phyloP scores from a whole-genome alignment of 2,113 vertebrate species.

The Onychostoma macrolepis region DNA sequence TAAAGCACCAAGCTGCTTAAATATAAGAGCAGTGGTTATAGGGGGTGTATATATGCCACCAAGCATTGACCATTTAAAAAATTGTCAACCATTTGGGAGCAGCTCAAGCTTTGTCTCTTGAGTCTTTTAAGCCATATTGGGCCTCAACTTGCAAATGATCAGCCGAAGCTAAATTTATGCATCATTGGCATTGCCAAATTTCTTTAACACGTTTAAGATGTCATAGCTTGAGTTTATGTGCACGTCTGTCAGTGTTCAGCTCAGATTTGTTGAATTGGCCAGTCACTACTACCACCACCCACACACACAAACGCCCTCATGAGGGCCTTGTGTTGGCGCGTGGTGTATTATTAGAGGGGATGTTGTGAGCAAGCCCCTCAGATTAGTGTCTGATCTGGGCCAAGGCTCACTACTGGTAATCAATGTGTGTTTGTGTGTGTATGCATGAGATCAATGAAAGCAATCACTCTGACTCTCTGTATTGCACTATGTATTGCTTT shows the following conservation, averaged over 20 bases:
- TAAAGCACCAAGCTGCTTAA: neutral
- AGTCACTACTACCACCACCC: neutral
- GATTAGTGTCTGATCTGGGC: constrained; percentile 54
- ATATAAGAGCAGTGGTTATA: neutral
- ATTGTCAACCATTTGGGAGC: neutral
- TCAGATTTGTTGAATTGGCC: constrained; percentile 10
- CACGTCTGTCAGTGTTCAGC: neutral
- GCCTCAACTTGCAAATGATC: constrained; percentile 7
- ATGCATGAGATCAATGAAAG: constrained; percentile 53
- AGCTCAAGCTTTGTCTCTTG: neutral
- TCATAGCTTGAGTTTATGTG: neutral
- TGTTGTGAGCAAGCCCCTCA: constrained; percentile 53
- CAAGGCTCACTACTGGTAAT: constrained; percentile 50
- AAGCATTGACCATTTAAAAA: neutral
- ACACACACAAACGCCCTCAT: neutral
- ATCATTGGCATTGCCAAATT: neutral
- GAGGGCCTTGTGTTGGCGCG: neutral
- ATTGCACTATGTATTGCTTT: constrained; percentile 43
- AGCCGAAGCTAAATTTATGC: neutral
- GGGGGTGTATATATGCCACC: neutral
- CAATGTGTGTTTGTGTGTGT: constrained; percentile 46
- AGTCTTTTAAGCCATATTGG: neutral
- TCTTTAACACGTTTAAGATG: neutral
- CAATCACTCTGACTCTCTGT: constrained; percentile 50
- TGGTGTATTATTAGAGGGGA: constrained; percentile 52